Base-by-base conservation (phyloP, 2,113 vertebrate species). In the Chloroceryle aenea region DNA sequence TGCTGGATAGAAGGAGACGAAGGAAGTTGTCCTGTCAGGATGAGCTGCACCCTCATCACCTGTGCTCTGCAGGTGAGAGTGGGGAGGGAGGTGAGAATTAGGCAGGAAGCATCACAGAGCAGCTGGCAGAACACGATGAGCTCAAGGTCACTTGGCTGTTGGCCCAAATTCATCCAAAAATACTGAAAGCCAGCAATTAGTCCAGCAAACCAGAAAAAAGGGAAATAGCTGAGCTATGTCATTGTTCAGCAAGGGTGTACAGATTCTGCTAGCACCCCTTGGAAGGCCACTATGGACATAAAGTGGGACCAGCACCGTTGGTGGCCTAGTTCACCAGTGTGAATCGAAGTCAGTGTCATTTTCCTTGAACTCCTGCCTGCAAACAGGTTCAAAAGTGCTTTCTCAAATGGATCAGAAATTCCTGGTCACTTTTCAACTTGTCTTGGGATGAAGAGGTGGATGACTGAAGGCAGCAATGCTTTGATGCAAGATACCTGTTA, bases 111-210 rank as follows among this genome's bases (percentile, higher is more conserved):
- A 64, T 61, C 34, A 56, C 6, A 0, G 71, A 94, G 58, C 83
- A 95, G 90, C 83, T 95, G 92, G 92, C 58, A 81, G 86, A 75
- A 81, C 84, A 72, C 10, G 30, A 23, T 64, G 76, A 94, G 82
- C 90, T 93, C 95, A 95, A 95, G 93, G 73, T 95, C 73, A 56
- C 69, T 88, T 95, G 68, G 88, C 68, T 92, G 83, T 74, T 95
- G 52, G 86, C 93, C 73, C 43, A 95, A 84, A 92, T 68, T 26
- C 80, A 77, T 89, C 73, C 27, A 74, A 81, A 80, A 91, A 68
- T 59, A 52, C 38, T 9, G 34, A 86, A 90, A 36, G 26, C 18
- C 67, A 85, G 36, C 53, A 71, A 85, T 66, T 59, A 50, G 34
- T 61, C 72, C 0, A 1, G 59, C 74, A 90, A 40, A 27, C 64